Evolutionary conservation across 2,113 vertebrate genomes (phyloP).

Genomic region (Tylochromis polylepis): DNA sequence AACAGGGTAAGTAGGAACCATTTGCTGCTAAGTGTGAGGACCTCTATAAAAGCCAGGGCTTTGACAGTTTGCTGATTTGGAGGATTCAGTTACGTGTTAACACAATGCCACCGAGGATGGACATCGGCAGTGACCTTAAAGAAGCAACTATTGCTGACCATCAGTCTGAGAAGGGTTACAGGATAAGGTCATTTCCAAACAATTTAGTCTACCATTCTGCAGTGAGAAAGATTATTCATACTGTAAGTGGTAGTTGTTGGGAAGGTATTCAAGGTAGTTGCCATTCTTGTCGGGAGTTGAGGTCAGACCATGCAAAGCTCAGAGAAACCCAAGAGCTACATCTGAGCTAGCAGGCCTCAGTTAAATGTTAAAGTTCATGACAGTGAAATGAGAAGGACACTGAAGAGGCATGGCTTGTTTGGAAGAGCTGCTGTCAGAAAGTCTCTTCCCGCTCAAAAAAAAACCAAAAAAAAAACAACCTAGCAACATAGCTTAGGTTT

Average conservation of each 20-base stretch:
- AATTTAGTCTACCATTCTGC: neutral
- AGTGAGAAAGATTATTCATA: neutral
- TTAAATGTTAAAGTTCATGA: neutral
- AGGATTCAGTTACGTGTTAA: neutral
- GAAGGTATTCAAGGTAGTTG: neutral
- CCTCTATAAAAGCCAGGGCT: neutral
- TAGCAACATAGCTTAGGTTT: neutral
- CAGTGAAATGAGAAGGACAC: too few species aligned
- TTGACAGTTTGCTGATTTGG: neutral
- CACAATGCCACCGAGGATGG: neutral
- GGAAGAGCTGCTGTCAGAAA: neutral
- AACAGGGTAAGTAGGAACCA: neutral
- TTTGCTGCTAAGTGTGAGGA: neutral
- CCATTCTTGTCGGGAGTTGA: accelerated
- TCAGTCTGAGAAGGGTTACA: neutral
- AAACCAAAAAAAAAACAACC: neutral
- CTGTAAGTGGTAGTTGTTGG: too few species aligned
- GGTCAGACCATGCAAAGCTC: neutral
- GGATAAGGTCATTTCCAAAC: neutral
- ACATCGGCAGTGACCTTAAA: neutral
- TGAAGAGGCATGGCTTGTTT: neutral
- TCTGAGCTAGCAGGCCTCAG: neutral
- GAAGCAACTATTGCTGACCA: neutral
- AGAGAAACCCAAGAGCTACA: neutral
- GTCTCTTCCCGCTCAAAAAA: neutral